Base-by-base conservation (phyloP, 2,113 vertebrate species). In the Gila orcuttii region DNA sequence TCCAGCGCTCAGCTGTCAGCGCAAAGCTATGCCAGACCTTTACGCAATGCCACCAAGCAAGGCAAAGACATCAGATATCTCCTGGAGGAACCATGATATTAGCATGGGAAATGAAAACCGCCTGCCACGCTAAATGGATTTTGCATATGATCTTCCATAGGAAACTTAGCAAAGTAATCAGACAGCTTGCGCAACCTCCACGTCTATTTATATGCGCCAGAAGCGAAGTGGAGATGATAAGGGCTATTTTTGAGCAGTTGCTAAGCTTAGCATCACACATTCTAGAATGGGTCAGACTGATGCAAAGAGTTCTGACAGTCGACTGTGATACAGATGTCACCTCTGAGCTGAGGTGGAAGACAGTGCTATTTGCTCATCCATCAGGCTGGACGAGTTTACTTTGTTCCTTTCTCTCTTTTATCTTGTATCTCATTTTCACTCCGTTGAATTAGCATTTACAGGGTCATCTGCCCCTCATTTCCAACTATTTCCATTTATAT, bases 231-330 rank as follows among this genome's bases (percentile, higher is more conserved):
- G 55, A 88, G 73, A 78, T 74, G 75, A 87, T 60, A 71, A 76
- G 86, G 88, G 88, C 84, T 91, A 87, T 89, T 89, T 87, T 87
- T 90, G 82, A 89, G 87, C 84, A 83, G 85, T 83, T 86, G 82
- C 71, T 85, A 85, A 89, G 45, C 80, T 57, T 69, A 69, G 52
- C 60, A 59, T 84, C 12, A 78, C 68, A 36, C 68, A 75, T 66
- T 75, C 45, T 66, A 64, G 78, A 84, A 71, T 62, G 64, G 45
- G 62, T 79, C 82, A 79, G 31, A 79, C 12, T 36, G 31, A 79
- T 39, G 12, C 21, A 6, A 60, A 85, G 23, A 80, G 28, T 64
- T 28, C 60, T 83, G 66, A 82, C 83, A 79, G 36, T 39, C 47
- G 28, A 36, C 75, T 64, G 83, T 47, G 28, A 79, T 82, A 80